Percentiles rank a stretch among this genome's conserved stretches.
phyloP scores from a whole-genome alignment of 2,888 invertebrate species.

The Cryptocheilus praepositus region DNA sequence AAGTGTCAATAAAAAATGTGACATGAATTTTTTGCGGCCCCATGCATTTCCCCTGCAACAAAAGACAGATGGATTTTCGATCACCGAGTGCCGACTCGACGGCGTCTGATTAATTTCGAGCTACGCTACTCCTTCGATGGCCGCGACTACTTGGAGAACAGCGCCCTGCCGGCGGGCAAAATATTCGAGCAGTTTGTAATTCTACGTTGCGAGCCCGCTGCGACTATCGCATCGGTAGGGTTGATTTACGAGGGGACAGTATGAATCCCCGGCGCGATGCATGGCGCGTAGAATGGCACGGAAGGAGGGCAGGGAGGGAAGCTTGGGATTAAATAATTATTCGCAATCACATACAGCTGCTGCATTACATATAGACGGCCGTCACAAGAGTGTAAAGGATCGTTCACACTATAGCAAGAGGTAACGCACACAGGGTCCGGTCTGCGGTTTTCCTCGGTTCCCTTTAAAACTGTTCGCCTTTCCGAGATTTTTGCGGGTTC shows the following conservation, averaged over 20 bases:
- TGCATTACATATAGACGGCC: slow-evolving; percentile 54
- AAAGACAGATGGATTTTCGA: no score
- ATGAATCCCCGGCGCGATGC: slow-evolving; percentile 57
- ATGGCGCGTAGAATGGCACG: slow-evolving; percentile 17
- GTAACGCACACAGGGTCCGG: not conserved
- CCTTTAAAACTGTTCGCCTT: no score
- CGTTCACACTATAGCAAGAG: not conserved
- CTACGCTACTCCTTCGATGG: no score
- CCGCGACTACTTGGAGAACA: slow-evolving; percentile 1
- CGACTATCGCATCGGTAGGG: slow-evolving; percentile 35
- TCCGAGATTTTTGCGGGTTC: no score
- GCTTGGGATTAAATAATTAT: slow-evolving; percentile 68
- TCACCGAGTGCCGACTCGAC: no score
- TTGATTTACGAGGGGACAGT: slow-evolving; percentile 63
- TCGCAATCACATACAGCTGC: slow-evolving; percentile 65
- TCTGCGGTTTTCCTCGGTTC: no score
- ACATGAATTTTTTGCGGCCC: no score
- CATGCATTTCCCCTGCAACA: no score
- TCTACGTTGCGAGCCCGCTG: not conserved
- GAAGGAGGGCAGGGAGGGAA: slow-evolving; percentile 16
- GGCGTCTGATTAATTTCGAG: no score
- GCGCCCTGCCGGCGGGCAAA: slow-evolving; percentile 10
- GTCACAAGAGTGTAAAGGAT: slow-evolving; percentile 24
- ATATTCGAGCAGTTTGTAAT: no score
- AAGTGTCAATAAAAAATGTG: no score